Conservation (phyloP, 2,797 vertebrate genomes). For the Pangasius krempfi region DNA sequence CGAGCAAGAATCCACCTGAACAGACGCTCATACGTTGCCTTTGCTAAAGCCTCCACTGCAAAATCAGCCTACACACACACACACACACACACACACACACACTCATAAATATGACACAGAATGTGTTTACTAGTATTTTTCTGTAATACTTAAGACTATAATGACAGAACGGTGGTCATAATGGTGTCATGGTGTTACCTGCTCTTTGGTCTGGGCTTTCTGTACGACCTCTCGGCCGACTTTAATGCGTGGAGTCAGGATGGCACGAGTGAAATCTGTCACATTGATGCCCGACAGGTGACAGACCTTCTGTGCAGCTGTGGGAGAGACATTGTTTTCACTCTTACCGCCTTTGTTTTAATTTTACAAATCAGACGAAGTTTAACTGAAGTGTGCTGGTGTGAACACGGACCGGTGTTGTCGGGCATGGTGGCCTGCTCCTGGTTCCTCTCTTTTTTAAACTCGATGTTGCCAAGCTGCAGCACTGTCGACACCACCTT, state of each 20-base stretch:
- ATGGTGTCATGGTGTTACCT: constrained; percentile 71
- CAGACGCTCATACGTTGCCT: constrained; percentile 94
- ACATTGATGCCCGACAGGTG: constrained; percentile 94
- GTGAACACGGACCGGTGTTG: constrained; percentile 82
- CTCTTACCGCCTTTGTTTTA: background rate
- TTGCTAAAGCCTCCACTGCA: constrained; percentile 91
- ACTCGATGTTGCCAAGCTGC: constrained; percentile 92
- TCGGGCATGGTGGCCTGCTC: constrained; percentile 97
- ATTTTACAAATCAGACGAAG: background rate
- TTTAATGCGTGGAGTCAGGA: constrained; percentile 94
- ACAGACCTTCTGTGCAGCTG: constrained; percentile 95
- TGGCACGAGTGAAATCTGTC: constrained; percentile 92
- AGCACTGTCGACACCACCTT: constrained; percentile 92
- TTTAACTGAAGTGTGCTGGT: background rate
- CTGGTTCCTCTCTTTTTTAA: constrained; percentile 95
- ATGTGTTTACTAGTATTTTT: background rate
- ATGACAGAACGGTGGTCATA: background rate
- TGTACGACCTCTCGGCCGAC: constrained; percentile 95
- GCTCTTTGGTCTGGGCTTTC: constrained; percentile 98
- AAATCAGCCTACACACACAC: constrained; percentile 84
- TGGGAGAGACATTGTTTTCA: background rate
- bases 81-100: constrained; percentile 17
- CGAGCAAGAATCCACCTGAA: constrained; percentile 91
- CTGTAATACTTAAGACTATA: background rate
- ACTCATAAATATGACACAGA: background rate